phyloP scores from a whole-genome alignment of 2,797 vertebrate genomes.

The Podarcis siculus region DNA sequence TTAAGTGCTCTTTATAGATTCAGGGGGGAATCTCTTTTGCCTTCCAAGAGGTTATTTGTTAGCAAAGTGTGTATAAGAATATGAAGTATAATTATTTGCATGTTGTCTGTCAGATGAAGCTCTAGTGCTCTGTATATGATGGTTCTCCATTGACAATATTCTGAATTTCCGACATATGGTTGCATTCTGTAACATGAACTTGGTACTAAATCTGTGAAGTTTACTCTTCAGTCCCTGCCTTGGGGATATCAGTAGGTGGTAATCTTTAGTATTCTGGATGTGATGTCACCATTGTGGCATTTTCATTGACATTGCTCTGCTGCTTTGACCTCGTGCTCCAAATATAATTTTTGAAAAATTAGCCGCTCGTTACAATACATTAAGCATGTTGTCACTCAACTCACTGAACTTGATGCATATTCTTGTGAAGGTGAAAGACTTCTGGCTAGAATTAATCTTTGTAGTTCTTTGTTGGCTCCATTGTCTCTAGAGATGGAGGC shows the following conservation, averaged over 20 bases:
- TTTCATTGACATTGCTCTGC: constrained; percentile 64
- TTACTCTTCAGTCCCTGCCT: constrained; percentile 57
- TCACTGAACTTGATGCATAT: constrained; percentile 42
- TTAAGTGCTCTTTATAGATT: neutral
- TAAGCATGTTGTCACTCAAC: constrained; percentile 72
- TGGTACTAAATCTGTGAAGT: constrained; percentile 40
- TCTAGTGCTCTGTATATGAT: neutral
- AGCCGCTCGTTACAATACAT: constrained; percentile 70
- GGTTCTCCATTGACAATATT: constrained; percentile 30
- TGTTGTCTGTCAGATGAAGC: neutral
- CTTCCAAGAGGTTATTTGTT: constrained; percentile 1
- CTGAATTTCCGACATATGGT: constrained; percentile 60
- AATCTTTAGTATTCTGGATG: constrained; percentile 68
- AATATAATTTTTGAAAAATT: constrained; percentile 68
- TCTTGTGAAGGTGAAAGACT: constrained; percentile 38
- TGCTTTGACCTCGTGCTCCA: constrained; percentile 53
- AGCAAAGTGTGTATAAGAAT: neutral
- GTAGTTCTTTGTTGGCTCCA: constrained; percentile 43
- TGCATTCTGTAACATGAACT: constrained; percentile 70
- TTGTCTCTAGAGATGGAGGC: constrained; percentile 49
- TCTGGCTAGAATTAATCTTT: constrained; percentile 45
- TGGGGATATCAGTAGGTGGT: constrained; percentile 68
- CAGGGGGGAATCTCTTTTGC: neutral
- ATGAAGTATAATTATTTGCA: constrained; percentile 8
- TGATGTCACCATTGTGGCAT: constrained; percentile 70